phyloP scores from a whole-genome alignment of 2,888 invertebrate species.

The Acleris emargana region DNA sequence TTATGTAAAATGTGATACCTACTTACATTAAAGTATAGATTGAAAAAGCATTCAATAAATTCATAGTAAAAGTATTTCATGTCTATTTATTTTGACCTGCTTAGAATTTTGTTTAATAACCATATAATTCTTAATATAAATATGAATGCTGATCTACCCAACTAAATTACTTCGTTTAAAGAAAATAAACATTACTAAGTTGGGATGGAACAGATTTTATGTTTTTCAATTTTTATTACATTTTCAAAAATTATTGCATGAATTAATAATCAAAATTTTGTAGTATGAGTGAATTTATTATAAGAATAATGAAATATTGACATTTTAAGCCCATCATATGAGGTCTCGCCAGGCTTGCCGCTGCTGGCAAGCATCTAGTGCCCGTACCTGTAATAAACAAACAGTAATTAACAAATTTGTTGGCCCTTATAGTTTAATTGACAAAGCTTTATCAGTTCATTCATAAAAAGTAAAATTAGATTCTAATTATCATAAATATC shows the following conservation, averaged over 20 bases:
- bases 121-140: not conserved
- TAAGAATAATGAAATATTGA: conserved; percentile 69
- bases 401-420: not conserved
- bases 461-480: too few species aligned
- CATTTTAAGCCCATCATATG: conserved; percentile 59
- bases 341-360: conserved; percentile 40
- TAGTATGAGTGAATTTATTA: conserved; percentile 67
- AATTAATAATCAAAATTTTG: conserved; percentile 70
- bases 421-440: too few species aligned
- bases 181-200: conserved; percentile 54
- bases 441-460: too few species aligned
- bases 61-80: conserved; percentile 32
- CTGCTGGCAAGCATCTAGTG: conserved; percentile 60
- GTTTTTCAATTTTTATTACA: conserved; percentile 55
- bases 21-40: conserved; percentile 32
- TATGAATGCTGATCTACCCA: not conserved
- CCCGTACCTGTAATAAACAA: conserved; percentile 73
- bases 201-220: conserved; percentile 32
- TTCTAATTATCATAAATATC: too few species aligned
- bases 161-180: conserved; percentile 29
- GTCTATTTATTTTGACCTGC: conserved; percentile 9
- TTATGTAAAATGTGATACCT: conserved; percentile 32
- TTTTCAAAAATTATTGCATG: conserved; percentile 49
- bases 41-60: conserved; percentile 35
- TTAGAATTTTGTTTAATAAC: not conserved